These are phyloP conservation scores for Caenorhabditis uteleia DNA, from an alignment of 2,888 invertebrate species.

Conservation along the genomic window DNA sequence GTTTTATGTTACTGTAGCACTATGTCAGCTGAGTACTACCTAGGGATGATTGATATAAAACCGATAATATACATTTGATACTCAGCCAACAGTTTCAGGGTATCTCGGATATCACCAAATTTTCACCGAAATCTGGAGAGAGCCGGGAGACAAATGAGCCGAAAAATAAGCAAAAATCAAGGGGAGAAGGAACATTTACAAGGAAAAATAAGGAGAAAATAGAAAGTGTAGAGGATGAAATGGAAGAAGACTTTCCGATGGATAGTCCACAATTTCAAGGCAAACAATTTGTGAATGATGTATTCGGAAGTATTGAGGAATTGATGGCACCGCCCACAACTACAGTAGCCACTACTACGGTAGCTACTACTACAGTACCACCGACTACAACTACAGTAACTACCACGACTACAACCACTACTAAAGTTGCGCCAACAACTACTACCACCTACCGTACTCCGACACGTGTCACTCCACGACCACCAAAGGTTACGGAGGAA, in stretches of 20 bases:
- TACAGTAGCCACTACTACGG: conserved; percentile 10
- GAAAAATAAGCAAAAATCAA: neutral
- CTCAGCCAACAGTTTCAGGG: too few species aligned
- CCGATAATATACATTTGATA: too few species aligned
- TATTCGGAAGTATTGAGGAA: conserved; percentile 34
- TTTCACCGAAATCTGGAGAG: too few species aligned
- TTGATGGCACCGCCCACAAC: conserved; percentile 8
- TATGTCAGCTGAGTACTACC: too few species aligned
- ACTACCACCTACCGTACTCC: conserved; percentile 14
- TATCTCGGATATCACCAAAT: too few species aligned
- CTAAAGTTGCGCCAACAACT: conserved; percentile 4
- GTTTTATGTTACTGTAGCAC: too few species aligned
- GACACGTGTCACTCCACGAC: conserved; percentile 18
- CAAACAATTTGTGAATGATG: conserved; percentile 19
- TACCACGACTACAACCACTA: conserved; percentile 18
- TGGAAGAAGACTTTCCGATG: conserved; percentile 10
- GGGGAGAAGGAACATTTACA: conserved; percentile 4
- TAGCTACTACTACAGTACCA: conserved; percentile 6
- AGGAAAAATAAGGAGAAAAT: neutral
- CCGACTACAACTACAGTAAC: conserved; percentile 10
- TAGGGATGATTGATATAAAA: too few species aligned
- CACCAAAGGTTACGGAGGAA: conserved; percentile 13
- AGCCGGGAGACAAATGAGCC: neutral
- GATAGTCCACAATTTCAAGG: conserved; percentile 20
- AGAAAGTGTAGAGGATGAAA: neutral